Percentiles rank a stretch among this genome's conserved stretches.
Conservation (phyloP, 2,797 vertebrate species). For the Diplodus sargus region DNA sequence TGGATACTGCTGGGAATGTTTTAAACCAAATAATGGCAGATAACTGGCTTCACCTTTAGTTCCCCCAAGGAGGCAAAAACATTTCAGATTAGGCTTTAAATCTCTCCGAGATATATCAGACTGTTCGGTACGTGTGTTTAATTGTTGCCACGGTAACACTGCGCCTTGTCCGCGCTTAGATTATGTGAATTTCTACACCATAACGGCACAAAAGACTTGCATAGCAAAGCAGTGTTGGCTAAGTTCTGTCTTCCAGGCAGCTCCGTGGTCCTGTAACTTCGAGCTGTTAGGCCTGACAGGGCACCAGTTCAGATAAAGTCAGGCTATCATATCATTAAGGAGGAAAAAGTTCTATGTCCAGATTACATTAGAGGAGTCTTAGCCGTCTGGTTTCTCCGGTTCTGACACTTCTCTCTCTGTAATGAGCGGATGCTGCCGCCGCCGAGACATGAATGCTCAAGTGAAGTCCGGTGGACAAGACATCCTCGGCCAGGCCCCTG, state of each 20-base stretch:
- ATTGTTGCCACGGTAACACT: conserved; percentile 71
- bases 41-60: conserved; percentile 81
- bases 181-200: conserved; percentile 53
- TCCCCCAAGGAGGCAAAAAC: conserved; percentile 73
- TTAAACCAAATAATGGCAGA: conserved; percentile 84
- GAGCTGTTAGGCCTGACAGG: conserved; percentile 81
- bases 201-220: conserved; percentile 59
- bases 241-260: conserved; percentile 51
- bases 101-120: conserved; percentile 60
- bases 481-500: conserved; percentile 75
- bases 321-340: conserved; percentile 86
- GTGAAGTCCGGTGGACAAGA: conserved; percentile 85
- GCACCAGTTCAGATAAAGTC: conserved; percentile 81
- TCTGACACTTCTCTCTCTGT: conserved; percentile 87
- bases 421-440: conserved; percentile 83
- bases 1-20: conserved; percentile 83
- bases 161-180: conserved; percentile 23
- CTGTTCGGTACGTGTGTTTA: conserved; percentile 66
- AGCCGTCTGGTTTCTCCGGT: conserved; percentile 76
- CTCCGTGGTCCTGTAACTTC: conserved; percentile 61
- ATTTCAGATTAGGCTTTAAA: conserved; percentile 75
- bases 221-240: conserved; percentile 46
- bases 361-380: conserved; percentile 86
- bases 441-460: conserved; percentile 86
- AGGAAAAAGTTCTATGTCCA: conserved; percentile 85